Percentiles rank a stretch among this genome's conserved stretches.
Conservation (phyloP, 2,888 invertebrate species). For the Ochropacha duplaris region DNA sequence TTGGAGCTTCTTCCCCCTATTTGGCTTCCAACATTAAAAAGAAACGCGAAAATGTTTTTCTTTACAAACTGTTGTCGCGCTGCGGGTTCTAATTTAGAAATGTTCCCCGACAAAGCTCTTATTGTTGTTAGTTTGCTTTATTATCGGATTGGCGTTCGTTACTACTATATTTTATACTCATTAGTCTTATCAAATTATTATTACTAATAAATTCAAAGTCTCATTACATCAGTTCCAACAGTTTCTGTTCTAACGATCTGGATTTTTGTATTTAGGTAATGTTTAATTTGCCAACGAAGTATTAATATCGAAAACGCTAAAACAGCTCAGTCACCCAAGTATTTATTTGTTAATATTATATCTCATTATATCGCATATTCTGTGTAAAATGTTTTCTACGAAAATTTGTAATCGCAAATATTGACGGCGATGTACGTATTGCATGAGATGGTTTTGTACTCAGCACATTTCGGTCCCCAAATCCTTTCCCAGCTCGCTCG, state of each 20-base stretch:
- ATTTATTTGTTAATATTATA: too few relatives aligned
- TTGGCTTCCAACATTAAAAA: slow-evolving; percentile 41
- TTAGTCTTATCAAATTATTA: too few relatives aligned
- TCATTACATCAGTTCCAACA: too few relatives aligned
- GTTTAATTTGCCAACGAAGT: too few relatives aligned
- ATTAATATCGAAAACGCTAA: too few relatives aligned
- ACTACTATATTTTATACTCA: background rate
- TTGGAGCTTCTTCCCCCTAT: slow-evolving; percentile 31
- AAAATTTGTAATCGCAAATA: too few relatives aligned
- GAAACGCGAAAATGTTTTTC: slow-evolving; percentile 36
- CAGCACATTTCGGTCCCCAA: slow-evolving; percentile 20
- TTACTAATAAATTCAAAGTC: too few relatives aligned
- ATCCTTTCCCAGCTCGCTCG: slow-evolving; percentile 21
- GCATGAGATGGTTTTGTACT: slow-evolving; percentile 11
- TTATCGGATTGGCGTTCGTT: background rate
- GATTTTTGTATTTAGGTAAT: too few relatives aligned
- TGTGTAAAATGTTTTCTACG: too few relatives aligned
- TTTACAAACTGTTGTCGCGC: slow-evolving; percentile 18
- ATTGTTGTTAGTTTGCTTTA: background rate
- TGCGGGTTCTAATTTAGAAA: slow-evolving; percentile 15
- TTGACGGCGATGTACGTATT: background rate
- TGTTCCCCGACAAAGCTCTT: background rate
- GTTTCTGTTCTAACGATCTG: too few relatives aligned
- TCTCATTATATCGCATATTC: background rate
- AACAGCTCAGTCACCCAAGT: too few relatives aligned